Percentiles rank a stretch among this genome's conserved stretches.
Conservation (phyloP, 1,140 invertebrate species). For the Pentalonia nigronervosa region DNA sequence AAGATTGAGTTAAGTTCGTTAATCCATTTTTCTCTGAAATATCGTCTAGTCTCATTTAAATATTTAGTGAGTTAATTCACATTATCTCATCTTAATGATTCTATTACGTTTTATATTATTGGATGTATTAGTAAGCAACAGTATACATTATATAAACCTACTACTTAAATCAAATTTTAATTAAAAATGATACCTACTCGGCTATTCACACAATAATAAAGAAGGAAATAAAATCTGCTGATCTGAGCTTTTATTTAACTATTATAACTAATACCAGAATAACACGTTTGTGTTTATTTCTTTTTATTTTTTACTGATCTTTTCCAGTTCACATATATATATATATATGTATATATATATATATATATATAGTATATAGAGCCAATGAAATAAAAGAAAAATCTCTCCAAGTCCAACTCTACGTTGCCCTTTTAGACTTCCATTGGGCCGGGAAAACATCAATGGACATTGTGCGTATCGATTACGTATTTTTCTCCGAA, state of each 20-base stretch:
- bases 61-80: background rate
- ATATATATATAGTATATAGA: no score
- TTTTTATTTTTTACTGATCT: background rate
- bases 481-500: background rate
- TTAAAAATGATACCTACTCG: no score
- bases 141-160: no score
- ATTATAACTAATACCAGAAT: no score
- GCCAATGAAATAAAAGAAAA: no score
- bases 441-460: background rate
- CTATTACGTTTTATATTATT: background rate
- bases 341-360: no score
- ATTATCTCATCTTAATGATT: background rate
- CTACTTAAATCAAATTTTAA: no score
- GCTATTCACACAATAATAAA: no score
- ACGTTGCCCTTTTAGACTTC: background rate
- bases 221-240: no score
- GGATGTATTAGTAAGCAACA: no score
- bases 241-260: no score
- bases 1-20: background rate
- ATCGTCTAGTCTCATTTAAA: background rate
- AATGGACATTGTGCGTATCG: background rate
- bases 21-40: background rate
- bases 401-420: background rate
- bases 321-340: background rate
- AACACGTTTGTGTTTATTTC: no score